Conservation (phyloP, 2,797 vertebrate species). For the Acestrorhynchus altus region DNA sequence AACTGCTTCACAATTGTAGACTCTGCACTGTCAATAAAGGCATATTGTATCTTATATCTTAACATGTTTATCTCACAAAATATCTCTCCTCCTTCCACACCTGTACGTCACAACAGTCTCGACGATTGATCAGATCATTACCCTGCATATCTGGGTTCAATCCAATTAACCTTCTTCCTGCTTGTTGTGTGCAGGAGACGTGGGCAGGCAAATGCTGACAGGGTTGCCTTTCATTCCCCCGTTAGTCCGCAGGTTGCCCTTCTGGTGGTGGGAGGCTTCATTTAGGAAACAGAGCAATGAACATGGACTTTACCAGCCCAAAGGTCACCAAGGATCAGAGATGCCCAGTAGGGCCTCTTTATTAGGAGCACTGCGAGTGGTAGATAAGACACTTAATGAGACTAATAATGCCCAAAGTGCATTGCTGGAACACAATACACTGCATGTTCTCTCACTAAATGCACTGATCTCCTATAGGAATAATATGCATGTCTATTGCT, state of each 20-base stretch:
- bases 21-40: too few relatives aligned
- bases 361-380: background rate
- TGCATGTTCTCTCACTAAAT: background rate
- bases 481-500: background rate
- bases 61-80: too few relatives aligned
- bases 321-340: conserved; percentile 10
- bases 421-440: background rate
- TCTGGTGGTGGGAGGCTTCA: background rate
- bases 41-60: background rate
- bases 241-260: background rate
- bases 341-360: background rate
- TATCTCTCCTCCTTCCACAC: background rate
- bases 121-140: conserved; percentile 53
- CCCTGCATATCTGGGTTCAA: conserved; percentile 40
- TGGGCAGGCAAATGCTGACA: conserved; percentile 4
- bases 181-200: background rate
- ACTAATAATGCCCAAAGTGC: conserved; percentile 15
- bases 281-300: conserved; percentile 14
- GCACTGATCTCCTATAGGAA: background rate
- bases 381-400: conserved; percentile 14
- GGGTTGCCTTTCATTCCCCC: conserved; percentile 16
- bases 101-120: conserved; percentile 19
- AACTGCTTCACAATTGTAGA: too few relatives aligned
- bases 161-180: conserved; percentile 63
- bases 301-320: background rate